Evolutionary conservation across 2,113 vertebrate genomes (phyloP).

Genomic region (Isichthys henryi): DNA sequence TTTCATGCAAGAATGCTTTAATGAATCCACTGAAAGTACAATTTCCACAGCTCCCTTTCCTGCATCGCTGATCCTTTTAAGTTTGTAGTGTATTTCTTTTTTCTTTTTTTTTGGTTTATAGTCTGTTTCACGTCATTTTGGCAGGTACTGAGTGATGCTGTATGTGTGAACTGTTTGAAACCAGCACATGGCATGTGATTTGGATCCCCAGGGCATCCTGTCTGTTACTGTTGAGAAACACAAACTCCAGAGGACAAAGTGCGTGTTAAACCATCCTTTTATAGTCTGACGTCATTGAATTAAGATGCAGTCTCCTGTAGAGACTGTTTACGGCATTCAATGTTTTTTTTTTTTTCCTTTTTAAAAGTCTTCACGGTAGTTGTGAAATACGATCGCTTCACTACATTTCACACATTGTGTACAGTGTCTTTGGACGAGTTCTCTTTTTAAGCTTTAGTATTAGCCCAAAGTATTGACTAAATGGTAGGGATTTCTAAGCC

Average conservation of each 20-base stretch:
- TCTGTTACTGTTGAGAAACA: conserved; percentile 88
- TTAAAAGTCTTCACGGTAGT: conserved; percentile 67
- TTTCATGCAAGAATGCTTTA: conserved; percentile 80
- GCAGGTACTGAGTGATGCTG: conserved; percentile 98
- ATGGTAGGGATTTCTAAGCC: conserved; percentile 64
- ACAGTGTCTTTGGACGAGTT: conserved; percentile 79
- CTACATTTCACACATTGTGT: conserved; percentile 84
- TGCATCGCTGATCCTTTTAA: conserved; percentile 58
- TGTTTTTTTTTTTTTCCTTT: conserved; percentile 56
- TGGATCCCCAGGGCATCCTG: conserved; percentile 68
- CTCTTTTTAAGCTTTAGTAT: conserved; percentile 69
- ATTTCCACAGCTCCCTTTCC: conserved; percentile 65
- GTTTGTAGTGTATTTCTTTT: conserved; percentile 17
- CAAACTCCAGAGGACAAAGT: conserved; percentile 74
- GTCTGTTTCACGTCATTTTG: conserved; percentile 91
- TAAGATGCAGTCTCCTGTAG: conserved; percentile 62
- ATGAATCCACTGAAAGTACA: conserved; percentile 73
- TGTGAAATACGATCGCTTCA: conserved; percentile 75
- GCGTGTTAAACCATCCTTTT: conserved; percentile 56
- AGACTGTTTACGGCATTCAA: conserved; percentile 36
- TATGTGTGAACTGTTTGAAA: conserved; percentile 83
- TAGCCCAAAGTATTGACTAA: conserved; percentile 78
- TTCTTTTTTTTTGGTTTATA: conserved; percentile 54
- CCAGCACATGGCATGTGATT: conserved; percentile 88
- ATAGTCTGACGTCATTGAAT: conserved; percentile 58